Conservation (phyloP, 1,140 invertebrate genomes). For the Zaprionus vittiger region DNA sequence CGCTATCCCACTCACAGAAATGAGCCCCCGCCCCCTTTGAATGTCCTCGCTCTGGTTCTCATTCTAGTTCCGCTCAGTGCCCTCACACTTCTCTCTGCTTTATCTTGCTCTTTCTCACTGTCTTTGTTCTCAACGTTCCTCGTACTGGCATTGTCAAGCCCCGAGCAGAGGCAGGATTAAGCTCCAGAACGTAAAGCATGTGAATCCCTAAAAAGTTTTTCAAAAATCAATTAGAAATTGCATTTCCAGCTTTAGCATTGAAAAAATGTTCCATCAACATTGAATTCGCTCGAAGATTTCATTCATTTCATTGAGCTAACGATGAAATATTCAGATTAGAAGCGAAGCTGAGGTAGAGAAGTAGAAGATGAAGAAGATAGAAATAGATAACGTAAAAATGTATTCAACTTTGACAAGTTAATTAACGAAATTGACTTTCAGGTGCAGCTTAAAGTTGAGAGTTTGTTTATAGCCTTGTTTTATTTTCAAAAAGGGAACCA, state of each 20-base stretch:
- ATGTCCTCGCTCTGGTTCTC: background rate
- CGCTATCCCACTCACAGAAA: constrained; percentile 7
- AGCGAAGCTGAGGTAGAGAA: background rate
- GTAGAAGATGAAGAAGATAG: background rate
- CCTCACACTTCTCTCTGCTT: background rate
- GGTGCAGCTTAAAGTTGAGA: background rate
- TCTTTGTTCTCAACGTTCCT: background rate
- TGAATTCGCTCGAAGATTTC: background rate
- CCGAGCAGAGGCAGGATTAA: background rate
- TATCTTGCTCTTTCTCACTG: background rate
- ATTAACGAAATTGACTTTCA: constrained; percentile 2
- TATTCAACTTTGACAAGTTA: background rate
- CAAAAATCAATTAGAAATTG: constrained; percentile 20
- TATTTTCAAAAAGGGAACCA: background rate
- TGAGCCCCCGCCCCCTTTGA: constrained; percentile 11
- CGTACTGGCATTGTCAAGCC: background rate
- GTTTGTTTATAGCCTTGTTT: background rate
- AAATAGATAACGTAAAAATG: background rate
- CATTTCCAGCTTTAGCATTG: background rate
- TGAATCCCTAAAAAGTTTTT: background rate
- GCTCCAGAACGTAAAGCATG: background rate
- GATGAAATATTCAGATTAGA: background rate
- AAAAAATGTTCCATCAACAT: background rate
- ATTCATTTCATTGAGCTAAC: background rate
- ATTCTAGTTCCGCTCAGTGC: background rate